Evolutionary conservation across 2,797 vertebrate species (phyloP), one percentile per base, ranked within the genome.

Genomic region (Spondyliosoma cantharus): DNA sequence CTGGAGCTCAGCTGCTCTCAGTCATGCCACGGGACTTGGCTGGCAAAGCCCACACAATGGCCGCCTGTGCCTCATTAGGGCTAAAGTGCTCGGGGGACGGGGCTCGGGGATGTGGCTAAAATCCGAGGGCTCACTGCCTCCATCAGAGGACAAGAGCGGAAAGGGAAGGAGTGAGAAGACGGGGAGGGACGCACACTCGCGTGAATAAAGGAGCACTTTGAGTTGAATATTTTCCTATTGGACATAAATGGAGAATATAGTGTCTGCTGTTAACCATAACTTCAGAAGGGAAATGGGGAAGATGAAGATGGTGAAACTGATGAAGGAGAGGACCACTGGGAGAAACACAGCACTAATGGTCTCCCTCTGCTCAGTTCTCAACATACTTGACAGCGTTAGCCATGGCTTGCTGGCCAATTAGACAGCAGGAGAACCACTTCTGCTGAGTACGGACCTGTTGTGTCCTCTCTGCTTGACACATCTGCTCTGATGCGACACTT

Each of bases 351-450:
- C 81, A 76, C 76, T 88, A 90, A 93, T 90, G 79, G 86, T 74
- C 80, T 88, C 80, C 65, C 45, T 52, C 45, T 27, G 70, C 75
- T 83, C 78, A 73, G 80, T 50, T 84, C 79, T 83, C 78, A 88
- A 87, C 53, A 67, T 68, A 84, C 84, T 87, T 86, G 86, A 92
- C 90, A 88, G 84, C 7, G 78, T 86, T 83, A 57, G 88, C 77
- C 60, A 20, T 64, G 67, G 86, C 84, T 92, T 92, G 90, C 83
- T 71, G 77, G 85, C 91, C 92, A 93, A 93, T 93, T 93, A 92
- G 76, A 91, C 78, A 58, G 72, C 79, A 71, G 86, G 79, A 73
- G 78, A 82, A 54, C 27, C 78, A 71, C 86, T 91, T 78, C 73
- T 64, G 80, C 80, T 80, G 71, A 19, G 20, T 19, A 49, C 71